Conservation (phyloP, 2,113 vertebrate genomes). For the Gallinago media region DNA sequence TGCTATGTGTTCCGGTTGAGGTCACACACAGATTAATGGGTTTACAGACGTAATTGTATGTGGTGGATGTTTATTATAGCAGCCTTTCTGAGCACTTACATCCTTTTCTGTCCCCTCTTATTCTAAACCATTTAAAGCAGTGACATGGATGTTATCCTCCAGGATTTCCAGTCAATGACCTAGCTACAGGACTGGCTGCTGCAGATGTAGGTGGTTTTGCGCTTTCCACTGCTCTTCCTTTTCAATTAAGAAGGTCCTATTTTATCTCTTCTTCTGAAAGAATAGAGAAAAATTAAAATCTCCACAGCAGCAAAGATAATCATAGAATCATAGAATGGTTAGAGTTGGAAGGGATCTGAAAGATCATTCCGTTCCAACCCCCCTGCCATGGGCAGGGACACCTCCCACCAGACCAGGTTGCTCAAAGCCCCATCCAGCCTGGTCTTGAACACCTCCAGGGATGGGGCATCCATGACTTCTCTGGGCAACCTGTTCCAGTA, state of each 20-base stretch:
- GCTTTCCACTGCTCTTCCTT: neutral
- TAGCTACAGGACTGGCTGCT: neutral
- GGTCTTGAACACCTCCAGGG: too few species aligned
- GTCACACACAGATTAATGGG: neutral
- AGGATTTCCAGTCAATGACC: neutral
- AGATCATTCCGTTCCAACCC: too few species aligned
- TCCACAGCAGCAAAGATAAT: neutral
- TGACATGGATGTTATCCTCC: neutral
- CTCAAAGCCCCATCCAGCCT: too few species aligned
- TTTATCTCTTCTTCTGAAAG: neutral
- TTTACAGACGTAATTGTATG: neutral
- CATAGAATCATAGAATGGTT: too few species aligned
- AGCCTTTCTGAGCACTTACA: neutral
- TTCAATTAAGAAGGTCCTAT: neutral
- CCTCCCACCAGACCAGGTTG: too few species aligned
- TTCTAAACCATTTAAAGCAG: neutral
- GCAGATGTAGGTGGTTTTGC: neutral
- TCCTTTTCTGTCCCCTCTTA: neutral
- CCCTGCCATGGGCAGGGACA: too few species aligned
- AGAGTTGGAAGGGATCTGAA: too few species aligned
- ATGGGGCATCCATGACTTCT: too few species aligned
- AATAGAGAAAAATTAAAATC: neutral
- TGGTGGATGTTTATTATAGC: neutral
- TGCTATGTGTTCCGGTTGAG: neutral
- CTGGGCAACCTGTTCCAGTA: too few species aligned